Evolutionary conservation across 2,113 vertebrate species (phyloP).

Genomic region (Lota lota): DNA sequence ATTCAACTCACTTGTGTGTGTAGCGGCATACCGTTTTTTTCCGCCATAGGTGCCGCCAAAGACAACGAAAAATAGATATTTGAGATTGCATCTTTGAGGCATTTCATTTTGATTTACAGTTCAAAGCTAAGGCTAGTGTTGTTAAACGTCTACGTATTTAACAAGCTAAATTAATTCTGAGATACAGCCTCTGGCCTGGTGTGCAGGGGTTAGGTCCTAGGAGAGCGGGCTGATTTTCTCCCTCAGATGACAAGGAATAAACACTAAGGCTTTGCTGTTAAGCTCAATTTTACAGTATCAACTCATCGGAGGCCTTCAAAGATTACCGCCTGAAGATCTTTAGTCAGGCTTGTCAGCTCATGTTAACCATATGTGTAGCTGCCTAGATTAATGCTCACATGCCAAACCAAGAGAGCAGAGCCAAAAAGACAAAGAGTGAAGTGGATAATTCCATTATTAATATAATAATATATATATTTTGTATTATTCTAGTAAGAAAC

Average conservation of each 20-base stretch:
- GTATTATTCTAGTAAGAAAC: constrained; percentile 58
- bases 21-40: too few relatives aligned
- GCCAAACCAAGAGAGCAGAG: constrained; percentile 31
- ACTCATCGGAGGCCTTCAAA: constrained; percentile 51
- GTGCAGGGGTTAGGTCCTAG: too few relatives aligned
- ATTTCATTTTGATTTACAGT: too few relatives aligned
- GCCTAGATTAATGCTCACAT: constrained; percentile 42
- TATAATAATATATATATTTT: neutral
- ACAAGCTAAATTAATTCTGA: too few relatives aligned
- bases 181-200: too few relatives aligned
- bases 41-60: too few relatives aligned
- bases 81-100: too few relatives aligned
- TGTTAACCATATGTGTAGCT: constrained; percentile 49
- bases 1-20: too few relatives aligned
- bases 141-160: too few relatives aligned
- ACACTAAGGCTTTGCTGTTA: constrained; percentile 43
- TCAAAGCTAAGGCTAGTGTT: too few relatives aligned
- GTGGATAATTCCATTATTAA: too few relatives aligned
- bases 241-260: constrained; percentile 20
- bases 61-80: too few relatives aligned
- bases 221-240: neutral
- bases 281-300: constrained; percentile 56
- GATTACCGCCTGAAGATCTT: constrained; percentile 52
- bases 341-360: constrained; percentile 59
- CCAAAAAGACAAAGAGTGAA: constrained; percentile 38